Evolutionary conservation across 2,888 invertebrate genomes (phyloP), one percentile per base, ranked within the genome.

Genomic region (Torymus auratus): DNA sequence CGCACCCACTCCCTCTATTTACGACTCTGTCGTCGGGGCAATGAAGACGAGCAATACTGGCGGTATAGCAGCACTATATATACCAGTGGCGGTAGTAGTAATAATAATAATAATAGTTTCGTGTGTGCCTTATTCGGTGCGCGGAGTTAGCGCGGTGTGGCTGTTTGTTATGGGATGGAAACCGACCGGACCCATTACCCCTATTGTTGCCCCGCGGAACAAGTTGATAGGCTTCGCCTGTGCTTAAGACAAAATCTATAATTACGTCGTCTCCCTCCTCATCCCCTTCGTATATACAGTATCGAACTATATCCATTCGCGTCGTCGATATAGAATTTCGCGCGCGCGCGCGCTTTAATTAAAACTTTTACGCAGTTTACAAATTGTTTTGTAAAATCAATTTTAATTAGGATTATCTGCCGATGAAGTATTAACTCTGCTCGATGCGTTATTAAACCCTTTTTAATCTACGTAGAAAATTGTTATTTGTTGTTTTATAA

Each of bases 191-290:
- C 12, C 55, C 15, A 69, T 41, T 56, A 56, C 55, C 28, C 28
- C 28, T 64, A 64, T 64, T 67, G 20, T 41, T 14, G 13, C 65
- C 2, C 65, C 2, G 12, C 5, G 15, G n/a, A 15, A 17, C 56
- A 70, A 60, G 12, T 70, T 70, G 58, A 70, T 70, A 60, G 70
- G 50, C 13, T 50, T 60, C 50, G 60, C 50, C 13, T 60, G 58
- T 41, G 14, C 60, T 15, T 41, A 60, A 60, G 15, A 15, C 56
- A 41, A 69, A 70, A 70, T 70, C 58, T 12, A 58, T 58, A 70
- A 70, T 70, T 70, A 23, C 69, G 13, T 15, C 58, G 56, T 41
- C 50, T 70, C 15, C 58, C 10, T 13, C 17, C 55, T 7, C 7
- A 3, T 3, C 28, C 28, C 28, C 28, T 28, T 28, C 3, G 5